Base-by-base conservation (phyloP, 30 jellyfish, hydroid and myxozoan genomes). In the Aurelia sp. region DNA sequence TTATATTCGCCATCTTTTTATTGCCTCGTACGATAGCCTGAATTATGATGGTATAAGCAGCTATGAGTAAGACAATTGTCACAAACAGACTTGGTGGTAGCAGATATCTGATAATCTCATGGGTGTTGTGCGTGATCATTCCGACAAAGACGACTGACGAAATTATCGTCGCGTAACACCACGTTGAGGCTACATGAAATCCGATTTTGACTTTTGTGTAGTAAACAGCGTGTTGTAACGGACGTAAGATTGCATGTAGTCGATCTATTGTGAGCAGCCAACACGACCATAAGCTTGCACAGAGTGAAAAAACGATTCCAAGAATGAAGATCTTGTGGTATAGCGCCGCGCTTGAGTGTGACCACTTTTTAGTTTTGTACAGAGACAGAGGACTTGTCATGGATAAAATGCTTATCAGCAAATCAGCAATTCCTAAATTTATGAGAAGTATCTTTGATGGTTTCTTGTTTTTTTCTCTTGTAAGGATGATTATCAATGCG, bases 211-310 rank as follows among this genome's bases (percentile, higher is more conserved):
- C 61, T n/a, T 47, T 37, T 40, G 64, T 77, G 66, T 77, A 77
- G 67, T 77, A 77, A 16, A 65, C 23, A 13, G 78, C 61, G 53
- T 77, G 88, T 21, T 40, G 69, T 40, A 77, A 3, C 13, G 88
- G 88, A 33, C 53, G 70, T 57, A 13, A 13, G 40, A 77, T 77
- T 13, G 88, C 88, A n/a, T 17, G 41, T 10, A 77, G 52, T 6
- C 88, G 52, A 61, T 77, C 78, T 13, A 60, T 22, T 5, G 88
- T 77, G 48, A 77, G 62, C 57, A 66, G 41, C 88, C 88, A 77
- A 62, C 88, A 77, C 11, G 88, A 31, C 48, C 78, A 50, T 61
- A 77, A 60, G 53, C 88, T 77, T 51, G 88, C 77, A 40, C 66
- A 55, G 68, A 37, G 61, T 15, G 62, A 59, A 30, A 77, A 66